Percentiles rank a stretch among this genome's conserved stretches.
Evolutionary conservation across 1,140 invertebrate genomes (phyloP).

Genomic region (Muscidifurax raptorellus): DNA sequence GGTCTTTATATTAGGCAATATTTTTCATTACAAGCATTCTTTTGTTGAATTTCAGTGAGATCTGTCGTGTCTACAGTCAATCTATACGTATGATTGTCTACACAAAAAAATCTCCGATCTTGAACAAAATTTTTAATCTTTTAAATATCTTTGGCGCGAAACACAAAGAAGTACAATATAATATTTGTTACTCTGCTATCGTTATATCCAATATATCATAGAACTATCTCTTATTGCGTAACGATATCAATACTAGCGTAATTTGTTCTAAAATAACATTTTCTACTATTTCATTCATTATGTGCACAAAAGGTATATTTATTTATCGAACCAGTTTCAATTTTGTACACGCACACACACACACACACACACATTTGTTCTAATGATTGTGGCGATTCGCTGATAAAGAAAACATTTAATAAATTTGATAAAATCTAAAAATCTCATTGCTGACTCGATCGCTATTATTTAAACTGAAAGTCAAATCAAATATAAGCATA

Average conservation of each 20-base stretch:
- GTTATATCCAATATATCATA: slow-evolving; percentile 2
- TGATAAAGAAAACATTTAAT: background rate
- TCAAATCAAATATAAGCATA: background rate
- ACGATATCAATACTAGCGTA: background rate
- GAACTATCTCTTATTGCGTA: background rate
- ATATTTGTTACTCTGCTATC: background rate
- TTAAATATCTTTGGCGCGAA: background rate
- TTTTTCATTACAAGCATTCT: background rate
- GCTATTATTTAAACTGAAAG: slow-evolving; percentile 40
- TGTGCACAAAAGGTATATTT: slow-evolving; percentile 11
- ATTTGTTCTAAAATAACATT: slow-evolving; percentile 39
- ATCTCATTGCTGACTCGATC: no score
- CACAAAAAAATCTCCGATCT: background rate
- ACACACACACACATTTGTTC: slow-evolving; percentile 2
- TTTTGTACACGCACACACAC: slow-evolving; percentile 21
- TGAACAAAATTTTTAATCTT: slow-evolving; percentile 5
- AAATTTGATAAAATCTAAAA: background rate
- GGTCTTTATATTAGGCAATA: background rate
- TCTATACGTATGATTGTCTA: slow-evolving; percentile 37
- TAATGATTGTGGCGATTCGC: slow-evolving; percentile 10
- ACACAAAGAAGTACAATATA: background rate
- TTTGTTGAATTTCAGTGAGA: slow-evolving; percentile 7
- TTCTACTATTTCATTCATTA: background rate
- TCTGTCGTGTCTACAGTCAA: background rate
- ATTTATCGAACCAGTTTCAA: slow-evolving; percentile 44